Evolutionary conservation across 2,888 invertebrate genomes (phyloP).

Genomic region (Nipponacmea schrenckii): DNA sequence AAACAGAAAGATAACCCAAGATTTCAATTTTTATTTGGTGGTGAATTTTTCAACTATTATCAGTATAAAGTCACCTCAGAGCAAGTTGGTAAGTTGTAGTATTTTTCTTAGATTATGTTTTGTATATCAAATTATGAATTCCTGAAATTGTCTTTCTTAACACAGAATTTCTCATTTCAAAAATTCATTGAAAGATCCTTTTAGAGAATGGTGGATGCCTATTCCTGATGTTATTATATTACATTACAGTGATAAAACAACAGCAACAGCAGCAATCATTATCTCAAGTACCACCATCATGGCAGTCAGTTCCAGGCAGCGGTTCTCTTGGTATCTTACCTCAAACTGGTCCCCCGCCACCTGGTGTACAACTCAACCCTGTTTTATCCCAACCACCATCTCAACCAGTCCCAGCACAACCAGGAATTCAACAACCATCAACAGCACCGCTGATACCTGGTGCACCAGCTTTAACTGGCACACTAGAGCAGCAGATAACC

Average conservation of each 20-base stretch:
- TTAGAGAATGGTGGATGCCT: too few relatives aligned
- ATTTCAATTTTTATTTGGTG: conserved; percentile 96
- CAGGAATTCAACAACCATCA: conserved; percentile 34
- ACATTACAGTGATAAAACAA: too few relatives aligned
- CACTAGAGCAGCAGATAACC: conserved; percentile 78
- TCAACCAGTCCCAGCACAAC: conserved; percentile 13
- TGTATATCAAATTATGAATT: too few relatives aligned
- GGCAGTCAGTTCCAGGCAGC: conserved; percentile 37
- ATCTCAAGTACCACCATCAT: conserved; percentile 51
- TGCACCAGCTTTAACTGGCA: conserved; percentile 9
- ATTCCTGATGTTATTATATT: too few relatives aligned
- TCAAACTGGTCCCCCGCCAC: not conserved
- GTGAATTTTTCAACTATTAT: conserved; percentile 95
- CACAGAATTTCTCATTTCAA: too few relatives aligned
- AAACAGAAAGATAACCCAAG: conserved; percentile 98
- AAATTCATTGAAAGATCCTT: too few relatives aligned
- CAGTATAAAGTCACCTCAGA: conserved; percentile 95
- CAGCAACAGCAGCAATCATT: conserved; percentile 46
- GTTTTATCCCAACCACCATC: conserved; percentile 2
- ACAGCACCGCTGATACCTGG: conserved; percentile 77
- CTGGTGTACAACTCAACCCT: not conserved
- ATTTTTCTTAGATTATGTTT: too few relatives aligned
- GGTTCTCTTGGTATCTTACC: conserved; percentile 10
- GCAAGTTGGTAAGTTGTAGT: conserved; percentile 77
- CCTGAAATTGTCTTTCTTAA: not conserved